Percentiles rank a stretch among this genome's conserved stretches.
Evolutionary conservation across 2,888 invertebrate species (phyloP).

Genomic region (Chrysina gloriosa): DNA sequence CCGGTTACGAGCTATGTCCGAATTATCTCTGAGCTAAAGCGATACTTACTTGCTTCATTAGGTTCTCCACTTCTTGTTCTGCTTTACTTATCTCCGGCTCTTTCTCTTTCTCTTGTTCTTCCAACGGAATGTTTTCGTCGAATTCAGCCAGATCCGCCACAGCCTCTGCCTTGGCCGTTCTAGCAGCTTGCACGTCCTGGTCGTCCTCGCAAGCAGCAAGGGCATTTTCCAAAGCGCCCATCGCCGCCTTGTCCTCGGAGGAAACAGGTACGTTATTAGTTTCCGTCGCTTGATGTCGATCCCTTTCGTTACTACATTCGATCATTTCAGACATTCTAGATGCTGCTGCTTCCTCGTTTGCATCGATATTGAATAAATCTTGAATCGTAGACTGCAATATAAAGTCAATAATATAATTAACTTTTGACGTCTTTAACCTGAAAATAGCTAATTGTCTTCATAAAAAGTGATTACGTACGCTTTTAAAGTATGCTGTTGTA

Average conservation of each 20-base stretch:
- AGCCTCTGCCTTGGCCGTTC: constrained; percentile 89
- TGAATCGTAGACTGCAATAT: constrained; percentile 83
- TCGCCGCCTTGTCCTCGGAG: constrained; percentile 70
- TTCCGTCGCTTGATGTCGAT: constrained; percentile 55
- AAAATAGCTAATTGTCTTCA: constrained; percentile 46
- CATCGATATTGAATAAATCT: constrained; percentile 88
- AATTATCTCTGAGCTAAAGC: too few relatives aligned
- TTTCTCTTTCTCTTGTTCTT: constrained; percentile 71
- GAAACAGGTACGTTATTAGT: constrained; percentile 45
- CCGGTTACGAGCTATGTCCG: too few relatives aligned
- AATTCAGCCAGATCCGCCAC: constrained; percentile 93
- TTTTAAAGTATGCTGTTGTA: constrained; percentile 95
- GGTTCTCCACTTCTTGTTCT: constrained; percentile 77
- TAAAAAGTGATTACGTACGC: constrained; percentile 67
- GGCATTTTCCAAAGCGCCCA: constrained; percentile 81
- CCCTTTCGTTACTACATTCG: constrained; percentile 66
- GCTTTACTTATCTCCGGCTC: constrained; percentile 76
- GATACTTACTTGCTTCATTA: constrained; percentile 75
- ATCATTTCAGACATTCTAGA: constrained; percentile 71
- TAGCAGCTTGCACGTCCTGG: constrained; percentile 91
- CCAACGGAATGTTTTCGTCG: constrained; percentile 93
- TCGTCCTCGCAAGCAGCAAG: constrained; percentile 95
- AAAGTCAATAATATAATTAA: too few relatives aligned
- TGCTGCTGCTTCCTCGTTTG: constrained; percentile 71
- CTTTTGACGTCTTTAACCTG: too few relatives aligned